A percentile compares a stretch with the other conserved stretches of the same genome.
Evolutionary conservation across 2,113 vertebrate species (phyloP).

Genomic region (Echinops telfairi): DNA sequence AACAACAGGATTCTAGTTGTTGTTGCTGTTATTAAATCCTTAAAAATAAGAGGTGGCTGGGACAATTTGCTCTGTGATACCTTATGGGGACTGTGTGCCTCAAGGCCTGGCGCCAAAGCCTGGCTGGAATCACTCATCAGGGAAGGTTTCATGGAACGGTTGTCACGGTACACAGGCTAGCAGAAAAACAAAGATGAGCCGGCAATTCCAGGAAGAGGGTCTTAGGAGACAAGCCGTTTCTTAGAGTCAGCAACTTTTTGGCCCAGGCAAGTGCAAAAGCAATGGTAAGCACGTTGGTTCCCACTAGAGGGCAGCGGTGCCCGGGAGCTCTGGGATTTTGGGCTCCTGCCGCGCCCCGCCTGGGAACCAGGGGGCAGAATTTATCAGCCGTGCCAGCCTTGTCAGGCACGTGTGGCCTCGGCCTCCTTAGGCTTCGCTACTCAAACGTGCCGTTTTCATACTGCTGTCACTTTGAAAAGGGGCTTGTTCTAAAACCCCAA

Average conservation of each 20-base stretch:
- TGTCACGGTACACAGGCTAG: neutral
- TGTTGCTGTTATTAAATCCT: neutral
- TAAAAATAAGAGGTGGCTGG: neutral
- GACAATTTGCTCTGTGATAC: neutral
- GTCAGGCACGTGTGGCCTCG: neutral
- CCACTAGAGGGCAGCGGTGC: conserved; percentile 8
- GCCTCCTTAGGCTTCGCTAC: neutral
- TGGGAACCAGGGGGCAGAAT: neutral
- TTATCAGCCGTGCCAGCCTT: neutral
- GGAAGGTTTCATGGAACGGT: neutral
- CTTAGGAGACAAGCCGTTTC: neutral
- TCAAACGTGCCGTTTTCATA: neutral
- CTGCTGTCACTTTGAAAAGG: neutral
- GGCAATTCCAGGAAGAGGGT: neutral
- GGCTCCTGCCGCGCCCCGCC: too few relatives aligned
- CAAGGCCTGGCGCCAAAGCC: neutral
- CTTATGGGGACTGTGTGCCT: neutral
- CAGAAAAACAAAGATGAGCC: neutral
- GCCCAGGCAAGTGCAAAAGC: neutral
- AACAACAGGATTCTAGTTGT: neutral
- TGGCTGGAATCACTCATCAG: neutral
- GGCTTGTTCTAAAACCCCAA: conserved; percentile 21
- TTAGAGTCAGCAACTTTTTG: neutral
- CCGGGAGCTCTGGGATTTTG: neutral
- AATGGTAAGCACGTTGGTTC: neutral